Evolutionary conservation across 2,113 vertebrate species (phyloP), one percentile per base, ranked within the genome.

Genomic region (Micromys minutus): DNA sequence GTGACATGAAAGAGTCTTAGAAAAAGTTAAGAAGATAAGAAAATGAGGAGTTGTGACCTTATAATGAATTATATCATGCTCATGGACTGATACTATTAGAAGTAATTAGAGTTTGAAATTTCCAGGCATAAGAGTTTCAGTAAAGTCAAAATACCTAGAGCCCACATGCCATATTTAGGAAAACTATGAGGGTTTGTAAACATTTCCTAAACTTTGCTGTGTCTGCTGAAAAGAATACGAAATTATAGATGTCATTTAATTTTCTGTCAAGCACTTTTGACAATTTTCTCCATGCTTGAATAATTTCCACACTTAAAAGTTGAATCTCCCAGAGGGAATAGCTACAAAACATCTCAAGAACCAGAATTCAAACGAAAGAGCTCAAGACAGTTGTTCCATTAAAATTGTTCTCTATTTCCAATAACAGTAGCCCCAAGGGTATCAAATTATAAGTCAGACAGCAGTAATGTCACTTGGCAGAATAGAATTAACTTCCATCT

Each of bases 291-390:
- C 76, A 31, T 16, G 11, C 63, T 63, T 90, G 69, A 69, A 52
- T 86, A 88, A 93, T 67, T 91, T 93, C 16, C 31, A 86, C 3
- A 39, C 80, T 75, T 76, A 50, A 16, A 9, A 91, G 17, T 92
- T 75, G 63, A n/a, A 0, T 10, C 45, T 6, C 2, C 24, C 42
- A 12, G 61, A 63, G 34, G 76, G 19, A 87, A 29, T 80, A n/a
- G 7, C 9, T 55, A 63, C 31, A 91, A 87, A 89, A 86, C 1
- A 59, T 36, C 39, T 89, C 24, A 86, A 88, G 45, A 71, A 69
- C 24, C 61, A 92, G 36, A 91, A 81, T 93, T 90, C 13, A 59
- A 34, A 89, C 92, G 69, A 5, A 76, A 90, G n/a, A 72, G 57
- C 36, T 90, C 50, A n/a, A 81, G 50, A 47, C 95, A 84, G 42